phyloP scores from a whole-genome alignment of 2,888 invertebrate species.

The Physocephala rufipes region DNA sequence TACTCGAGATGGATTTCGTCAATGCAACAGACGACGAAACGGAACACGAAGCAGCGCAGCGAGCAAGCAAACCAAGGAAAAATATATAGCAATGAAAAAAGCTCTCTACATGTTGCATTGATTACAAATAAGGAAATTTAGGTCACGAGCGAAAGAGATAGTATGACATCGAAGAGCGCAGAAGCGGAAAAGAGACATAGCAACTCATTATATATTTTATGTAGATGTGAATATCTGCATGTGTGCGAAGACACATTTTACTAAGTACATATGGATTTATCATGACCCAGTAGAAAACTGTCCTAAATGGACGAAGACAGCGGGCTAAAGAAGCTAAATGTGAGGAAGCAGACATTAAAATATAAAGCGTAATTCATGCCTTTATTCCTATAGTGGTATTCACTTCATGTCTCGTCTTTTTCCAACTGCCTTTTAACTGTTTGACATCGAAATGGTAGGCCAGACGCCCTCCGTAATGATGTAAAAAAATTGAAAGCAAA shows the following conservation, averaged over 20 bases:
- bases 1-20: conserved; percentile 35
- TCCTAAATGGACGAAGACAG: not conserved
- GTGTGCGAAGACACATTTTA: conserved; percentile 18
- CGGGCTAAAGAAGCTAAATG: too few species aligned
- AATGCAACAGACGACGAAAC: conserved; percentile 28
- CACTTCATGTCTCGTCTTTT: too few species aligned
- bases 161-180: conserved; percentile 58
- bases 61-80: conserved; percentile 27
- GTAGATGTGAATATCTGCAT: not conserved
- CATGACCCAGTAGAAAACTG: not conserved
- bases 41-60: conserved; percentile 29
- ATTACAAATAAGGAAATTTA: conserved; percentile 64
- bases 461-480: too few species aligned
- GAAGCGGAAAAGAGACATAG: conserved; percentile 62
- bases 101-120: conserved; percentile 64
- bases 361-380: conserved; percentile 2
- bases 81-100: conserved; percentile 42
- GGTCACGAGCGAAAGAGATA: conserved; percentile 67
- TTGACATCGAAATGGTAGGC: too few species aligned
- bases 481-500: too few species aligned
- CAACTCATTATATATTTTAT: conserved; percentile 24
- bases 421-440: too few species aligned
- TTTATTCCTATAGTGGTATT: too few species aligned
- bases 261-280: conserved; percentile 10
- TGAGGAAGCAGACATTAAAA: too few species aligned